Evolutionary conservation across 2,888 invertebrate genomes (phyloP).

Genomic region (Agriopis aurantiaria): DNA sequence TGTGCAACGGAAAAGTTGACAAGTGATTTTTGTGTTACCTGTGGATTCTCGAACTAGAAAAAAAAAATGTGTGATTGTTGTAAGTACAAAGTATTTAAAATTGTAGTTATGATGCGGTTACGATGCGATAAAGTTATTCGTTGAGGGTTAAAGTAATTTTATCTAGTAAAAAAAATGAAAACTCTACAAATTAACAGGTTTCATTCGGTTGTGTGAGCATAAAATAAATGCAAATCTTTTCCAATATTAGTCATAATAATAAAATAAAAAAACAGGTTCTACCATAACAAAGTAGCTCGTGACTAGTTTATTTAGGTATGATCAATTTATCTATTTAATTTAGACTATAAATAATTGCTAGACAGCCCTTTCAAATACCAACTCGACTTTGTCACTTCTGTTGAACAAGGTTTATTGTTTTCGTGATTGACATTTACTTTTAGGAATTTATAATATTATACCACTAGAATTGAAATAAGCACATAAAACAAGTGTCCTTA

Average conservation of each 20-base stretch:
- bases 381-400: slow-evolving; percentile 58
- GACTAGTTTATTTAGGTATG: slow-evolving; percentile 40
- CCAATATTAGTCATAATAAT: not conserved
- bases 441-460: slow-evolving; percentile 19
- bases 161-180: not conserved
- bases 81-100: slow-evolving; percentile 26
- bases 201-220: not conserved
- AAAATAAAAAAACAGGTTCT: slow-evolving; percentile 3
- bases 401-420: slow-evolving; percentile 46
- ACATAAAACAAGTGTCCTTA: not conserved
- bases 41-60: slow-evolving; percentile 16
- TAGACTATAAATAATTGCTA: slow-evolving; percentile 37
- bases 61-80: slow-evolving; percentile 42
- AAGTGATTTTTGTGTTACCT: slow-evolving; percentile 33
- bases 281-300: slow-evolving; percentile 33
- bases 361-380: slow-evolving; percentile 81
- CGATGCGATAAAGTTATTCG: no score
- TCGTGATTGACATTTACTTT: slow-evolving; percentile 42
- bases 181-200: not conserved
- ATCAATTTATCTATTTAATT: slow-evolving; percentile 33
- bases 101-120: no score
- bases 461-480: not conserved
- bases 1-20: slow-evolving; percentile 23
- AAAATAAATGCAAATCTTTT: not conserved
- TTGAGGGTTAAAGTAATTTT: no score